Base-by-base conservation (phyloP, 2,888 invertebrate species). In the Eubasilissa splendida region DNA sequence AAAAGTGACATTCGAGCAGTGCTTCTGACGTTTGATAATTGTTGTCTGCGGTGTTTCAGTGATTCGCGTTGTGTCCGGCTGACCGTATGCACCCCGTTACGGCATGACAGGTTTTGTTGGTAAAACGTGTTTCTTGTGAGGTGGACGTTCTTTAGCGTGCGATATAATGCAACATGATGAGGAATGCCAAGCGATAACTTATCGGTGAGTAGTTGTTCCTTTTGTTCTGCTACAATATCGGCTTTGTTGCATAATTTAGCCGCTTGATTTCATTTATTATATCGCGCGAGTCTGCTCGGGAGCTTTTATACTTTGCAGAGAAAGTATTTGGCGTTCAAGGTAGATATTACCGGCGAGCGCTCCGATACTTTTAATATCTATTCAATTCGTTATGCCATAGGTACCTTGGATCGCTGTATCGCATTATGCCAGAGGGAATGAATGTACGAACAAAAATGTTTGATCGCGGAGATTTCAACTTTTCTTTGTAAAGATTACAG, bases 81-180 rank as follows among this genome's bases (percentile, higher is more conserved):
- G 42, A 22, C 22, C 22, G 42, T 42, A 4, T 42, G 42, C 42
- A 7, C 4, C 42, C 42, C 22, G 63, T 63, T 63, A 63, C 42
- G 42, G 63, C 63, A 68, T 68, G 68, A 52, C 68, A 68, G 68
- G 68, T 68, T 68, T 68, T 68, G 68, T 68, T n/a, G n/a, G 68
- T 68, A 68, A 68, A 68, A 68, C 68, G 68, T 68, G 68, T 68
- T 68, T 50, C 50, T 53, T 68, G 63, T 68, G 68, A 68, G 42
- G 68, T 68, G 68, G 52, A 52, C 68, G 50, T 68, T 68, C 33
- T 68, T 12, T 68, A 68, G 31, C 5, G 31, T 7, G n/a, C 42
- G 31, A 50, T 50, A 68, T 68, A 68, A 68, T 68, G 68, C 68
- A 68, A 68, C 68, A 68, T 52, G 58, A 14, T 58, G 52, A 68